Base-by-base conservation (phyloP, 2,888 invertebrate genomes). In the Bugula neritina region DNA sequence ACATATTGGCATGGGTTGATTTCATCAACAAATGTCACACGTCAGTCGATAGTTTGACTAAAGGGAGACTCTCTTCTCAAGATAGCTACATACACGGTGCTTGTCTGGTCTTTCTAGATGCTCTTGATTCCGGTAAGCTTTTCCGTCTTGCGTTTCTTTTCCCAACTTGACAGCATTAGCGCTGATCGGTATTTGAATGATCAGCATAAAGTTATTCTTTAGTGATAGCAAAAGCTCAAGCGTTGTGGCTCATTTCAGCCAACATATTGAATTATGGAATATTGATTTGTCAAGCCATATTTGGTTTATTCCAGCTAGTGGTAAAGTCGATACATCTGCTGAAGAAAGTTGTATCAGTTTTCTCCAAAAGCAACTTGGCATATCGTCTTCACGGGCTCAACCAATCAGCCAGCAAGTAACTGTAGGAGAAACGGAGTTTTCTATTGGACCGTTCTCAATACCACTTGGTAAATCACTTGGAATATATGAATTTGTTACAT, bases 1-100 rank as follows among this genome's bases (percentile, higher is more conserved):
- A 98, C 83, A 88, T 96, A 73, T 85, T 97, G 31, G 91, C 93
- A 0, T 98, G 97, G 97, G 91, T 93, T 0, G 86, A 90, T 76
- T 98, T 96, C 81, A 90, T 97, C 74, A 94, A 94, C 81, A 83
- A 83, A 17, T 88, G 89, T 54, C 79, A 84, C 74, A 73, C 75
- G 1, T 72, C 77, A 2, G 71, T 76, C 35, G 77, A 75, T 21
- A 58, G 52, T 34, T 77, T 69, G 34, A 63, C 35, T 5, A 17
- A 76, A 1, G 86, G n/a, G 21, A 54, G 69, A 21, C n/a, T 23
- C 5, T 23, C 73, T 3, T 78, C 85, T 13, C 77, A 79, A 31
- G 77, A 82, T 52, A 90, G 93, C 0, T 92, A 92, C 76, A 87
- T 93, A 31, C 95, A 96, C 79, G 98, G 98, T 0, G 92, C 94